Evolutionary conservation across 1,140 invertebrate genomes (phyloP), one percentile per base, ranked within the genome.

Genomic region (Drosophila lini): DNA sequence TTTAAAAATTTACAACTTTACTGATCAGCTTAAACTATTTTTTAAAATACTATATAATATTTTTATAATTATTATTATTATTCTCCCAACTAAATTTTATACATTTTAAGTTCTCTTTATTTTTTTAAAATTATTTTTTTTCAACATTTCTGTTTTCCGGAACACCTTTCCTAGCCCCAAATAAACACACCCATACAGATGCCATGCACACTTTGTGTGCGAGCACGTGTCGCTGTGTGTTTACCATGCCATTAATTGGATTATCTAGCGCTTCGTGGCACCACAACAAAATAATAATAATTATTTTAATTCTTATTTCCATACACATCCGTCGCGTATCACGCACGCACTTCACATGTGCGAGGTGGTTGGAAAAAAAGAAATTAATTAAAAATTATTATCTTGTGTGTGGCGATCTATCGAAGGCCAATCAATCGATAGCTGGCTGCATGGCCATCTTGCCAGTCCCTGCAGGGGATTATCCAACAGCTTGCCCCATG

Each of bases 371-470:
- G 31, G 22, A 42, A 44, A 42, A 16, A 4, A 10, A 42, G 5
- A 74, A 86, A 88, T 86, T 78, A 86, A 81, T 85, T 86, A 86
- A 86, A 78, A 78, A 62, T 60, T 80, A 50, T 56, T 81, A 71
- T 76, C 73, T 77, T 63, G 48, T 63, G 45, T 36, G 45, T 32
- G 38, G 34, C 53, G 31, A 57, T 64, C 45, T 15, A 55, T 41
- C 47, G 71, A 76, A 76, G 71, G 64, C 56, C 78, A 81, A 77
- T 76, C 78, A 77, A 63, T 73, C 79, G 53, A 81, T 81, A 58
- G 65, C 45, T 25, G 45, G 45, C 50, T 69, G 68, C 64, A 70
- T 48, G 57, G 64, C 36, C 70, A 75, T 63, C 59, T 74, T 69
- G 62, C 42, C 41, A 32, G 52, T 22, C 53, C 63, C 19, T 34